These are phyloP conservation scores for Theristicus caerulescens DNA, from an alignment of 2,113 vertebrate species.

Conservation along the genomic window DNA sequence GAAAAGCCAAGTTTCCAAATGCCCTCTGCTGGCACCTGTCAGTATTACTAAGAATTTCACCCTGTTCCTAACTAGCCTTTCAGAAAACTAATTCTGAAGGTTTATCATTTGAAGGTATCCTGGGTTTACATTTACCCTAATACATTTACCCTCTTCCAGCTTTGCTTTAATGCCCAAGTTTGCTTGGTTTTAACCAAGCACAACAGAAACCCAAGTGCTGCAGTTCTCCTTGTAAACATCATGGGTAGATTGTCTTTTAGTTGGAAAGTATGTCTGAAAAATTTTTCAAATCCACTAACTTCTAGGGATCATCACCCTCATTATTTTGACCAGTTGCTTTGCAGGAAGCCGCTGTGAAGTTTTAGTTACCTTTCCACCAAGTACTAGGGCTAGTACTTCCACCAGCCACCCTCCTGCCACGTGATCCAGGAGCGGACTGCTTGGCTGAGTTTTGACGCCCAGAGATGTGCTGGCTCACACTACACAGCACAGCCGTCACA, in stretches of 20 bases:
- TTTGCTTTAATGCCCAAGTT: neutral
- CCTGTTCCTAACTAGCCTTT: neutral
- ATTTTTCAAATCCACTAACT: neutral
- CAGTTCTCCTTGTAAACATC: neutral
- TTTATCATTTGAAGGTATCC: neutral
- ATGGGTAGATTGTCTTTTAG: neutral
- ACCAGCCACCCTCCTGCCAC: neutral
- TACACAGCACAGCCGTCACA: neutral
- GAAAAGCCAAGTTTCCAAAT: conserved; percentile 40
- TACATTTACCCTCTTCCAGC: neutral
- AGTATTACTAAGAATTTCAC: neutral
- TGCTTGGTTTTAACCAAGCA: neutral
- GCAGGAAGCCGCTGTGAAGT: neutral
- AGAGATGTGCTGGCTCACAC: fast-evolving
- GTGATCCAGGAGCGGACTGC: neutral
- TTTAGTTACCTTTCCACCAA: neutral
- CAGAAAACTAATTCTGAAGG: neutral
- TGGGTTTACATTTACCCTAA: neutral
- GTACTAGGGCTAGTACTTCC: neutral
- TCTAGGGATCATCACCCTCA: neutral
- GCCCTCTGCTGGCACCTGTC: conserved; percentile 49
- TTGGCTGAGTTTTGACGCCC: neutral
- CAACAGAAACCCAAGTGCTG: neutral
- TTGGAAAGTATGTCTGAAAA: neutral
- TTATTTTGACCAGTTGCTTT: neutral